phyloP scores from a whole-genome alignment of 2,113 vertebrate genomes.

The Thunnus thynnus region DNA sequence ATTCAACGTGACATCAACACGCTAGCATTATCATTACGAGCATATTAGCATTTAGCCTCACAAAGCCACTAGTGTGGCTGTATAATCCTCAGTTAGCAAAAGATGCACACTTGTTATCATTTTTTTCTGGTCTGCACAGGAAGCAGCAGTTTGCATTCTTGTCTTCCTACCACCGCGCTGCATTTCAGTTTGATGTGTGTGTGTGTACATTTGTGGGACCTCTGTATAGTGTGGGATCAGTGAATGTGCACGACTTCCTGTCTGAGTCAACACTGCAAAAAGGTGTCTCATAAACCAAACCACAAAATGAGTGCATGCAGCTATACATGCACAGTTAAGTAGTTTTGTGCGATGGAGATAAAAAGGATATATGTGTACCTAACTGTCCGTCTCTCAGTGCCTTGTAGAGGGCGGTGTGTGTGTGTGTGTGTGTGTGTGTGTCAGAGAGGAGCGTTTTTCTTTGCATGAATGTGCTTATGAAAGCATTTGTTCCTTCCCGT shows the following conservation, averaged over 20 bases:
- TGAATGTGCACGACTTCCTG: constrained; percentile 24
- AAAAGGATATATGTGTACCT: background rate
- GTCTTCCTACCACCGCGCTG: background rate
- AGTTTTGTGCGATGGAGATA: background rate
- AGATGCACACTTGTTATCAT: constrained; percentile 5
- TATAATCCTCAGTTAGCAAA: constrained; percentile 39
- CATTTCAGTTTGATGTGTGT: background rate
- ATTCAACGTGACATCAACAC: too few species aligned
- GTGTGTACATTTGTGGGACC: background rate
- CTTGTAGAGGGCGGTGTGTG: background rate
- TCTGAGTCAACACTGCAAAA: background rate
- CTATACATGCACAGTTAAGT: background rate
- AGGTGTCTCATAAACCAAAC: background rate
- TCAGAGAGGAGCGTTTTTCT: constrained; percentile 2
- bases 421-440: constrained; percentile 4
- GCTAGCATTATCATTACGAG: too few species aligned
- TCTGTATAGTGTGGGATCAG: background rate
- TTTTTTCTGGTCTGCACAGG: constrained; percentile 63
- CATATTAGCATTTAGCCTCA: too few species aligned
- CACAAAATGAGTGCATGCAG: background rate
- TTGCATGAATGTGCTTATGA: background rate
- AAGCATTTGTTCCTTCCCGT: background rate
- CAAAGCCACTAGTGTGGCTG: too few species aligned
- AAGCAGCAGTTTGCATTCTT: constrained; percentile 46
- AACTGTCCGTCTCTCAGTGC: background rate